Percentiles rank a stretch among this genome's conserved stretches.
Conservation (phyloP, 2,888 invertebrate genomes). For the Deilephila porcellus region DNA sequence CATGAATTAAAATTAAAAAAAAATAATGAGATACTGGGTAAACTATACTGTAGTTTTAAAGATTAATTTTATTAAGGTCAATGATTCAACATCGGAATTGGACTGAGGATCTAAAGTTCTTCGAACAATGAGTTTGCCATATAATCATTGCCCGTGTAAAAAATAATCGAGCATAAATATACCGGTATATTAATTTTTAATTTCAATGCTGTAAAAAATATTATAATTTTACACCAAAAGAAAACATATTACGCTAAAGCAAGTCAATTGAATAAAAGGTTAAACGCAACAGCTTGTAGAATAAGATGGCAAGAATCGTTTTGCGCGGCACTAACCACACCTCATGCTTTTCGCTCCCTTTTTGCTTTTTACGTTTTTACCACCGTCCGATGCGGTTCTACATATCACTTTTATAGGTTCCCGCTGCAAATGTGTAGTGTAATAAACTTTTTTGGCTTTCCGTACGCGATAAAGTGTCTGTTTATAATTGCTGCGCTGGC, state of each 20-base stretch:
- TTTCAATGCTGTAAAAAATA: too few relatives aligned
- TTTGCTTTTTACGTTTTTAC: constrained; percentile 36
- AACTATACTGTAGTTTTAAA: too few relatives aligned
- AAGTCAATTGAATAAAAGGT: background rate
- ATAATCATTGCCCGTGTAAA: too few relatives aligned
- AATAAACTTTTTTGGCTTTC: background rate
- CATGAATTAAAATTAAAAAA: too few relatives aligned
- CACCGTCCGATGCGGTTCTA: constrained; percentile 28
- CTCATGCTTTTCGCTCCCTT: constrained; percentile 41
- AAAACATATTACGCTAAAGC: background rate
- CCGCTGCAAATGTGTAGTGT: constrained; percentile 7
- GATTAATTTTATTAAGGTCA: too few relatives aligned
- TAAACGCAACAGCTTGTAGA: constrained; percentile 38
- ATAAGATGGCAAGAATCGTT: constrained; percentile 47
- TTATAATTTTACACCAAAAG: too few relatives aligned
- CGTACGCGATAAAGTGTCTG: background rate
- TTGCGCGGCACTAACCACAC: constrained; percentile 47
- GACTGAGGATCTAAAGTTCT: too few relatives aligned
- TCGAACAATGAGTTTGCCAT: too few relatives aligned
- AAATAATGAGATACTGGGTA: too few relatives aligned
- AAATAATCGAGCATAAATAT: too few relatives aligned
- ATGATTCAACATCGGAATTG: too few relatives aligned
- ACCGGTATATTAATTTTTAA: too few relatives aligned
- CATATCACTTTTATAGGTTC: constrained; percentile 26
- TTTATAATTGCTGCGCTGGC: constrained; percentile 3